These are phyloP conservation scores for Perca schrenkii DNA, from an alignment of 2,113 vertebrate species.

Conservation along the genomic window DNA sequence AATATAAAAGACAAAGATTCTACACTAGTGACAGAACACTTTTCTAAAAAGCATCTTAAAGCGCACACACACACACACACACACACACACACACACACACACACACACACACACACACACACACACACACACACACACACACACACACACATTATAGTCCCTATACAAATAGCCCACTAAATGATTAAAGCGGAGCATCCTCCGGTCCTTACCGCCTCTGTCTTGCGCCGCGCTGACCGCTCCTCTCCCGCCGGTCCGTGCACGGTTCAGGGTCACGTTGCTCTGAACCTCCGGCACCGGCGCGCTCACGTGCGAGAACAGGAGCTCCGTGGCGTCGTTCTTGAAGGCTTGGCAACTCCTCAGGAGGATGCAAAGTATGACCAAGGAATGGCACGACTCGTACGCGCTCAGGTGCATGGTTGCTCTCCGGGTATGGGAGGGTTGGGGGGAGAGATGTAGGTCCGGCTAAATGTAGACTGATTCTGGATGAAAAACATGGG, in stretches of 20 bases:
- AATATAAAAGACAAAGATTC: neutral
- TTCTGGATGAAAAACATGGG: constrained; percentile 16
- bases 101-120: neutral
- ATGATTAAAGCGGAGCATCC: constrained; percentile 18
- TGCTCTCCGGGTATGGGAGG: constrained; percentile 29
- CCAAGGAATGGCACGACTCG: constrained; percentile 84
- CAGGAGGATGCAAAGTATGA: constrained; percentile 88
- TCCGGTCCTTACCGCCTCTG: constrained; percentile 85
- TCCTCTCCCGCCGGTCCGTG: constrained; percentile 90
- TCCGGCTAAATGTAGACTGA: neutral
- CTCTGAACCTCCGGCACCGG: constrained; percentile 83
- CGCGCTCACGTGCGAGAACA: constrained; percentile 87
- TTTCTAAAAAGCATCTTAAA: neutral
- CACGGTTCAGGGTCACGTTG: constrained; percentile 92
- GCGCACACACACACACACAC: neutral
- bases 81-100: neutral
- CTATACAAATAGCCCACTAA: neutral
- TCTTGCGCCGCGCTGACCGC: constrained; percentile 80
- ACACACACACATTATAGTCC: neutral
- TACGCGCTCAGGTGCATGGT: constrained; percentile 87
- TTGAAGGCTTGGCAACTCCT: constrained; percentile 89
- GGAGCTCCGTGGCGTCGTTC: constrained; percentile 94
- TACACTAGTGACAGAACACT: neutral
- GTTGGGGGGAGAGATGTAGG: neutral
- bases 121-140: constrained; percentile 1